Base-by-base conservation (phyloP, 1,140 invertebrate genomes). In the Drosophila pallidifrons region DNA sequence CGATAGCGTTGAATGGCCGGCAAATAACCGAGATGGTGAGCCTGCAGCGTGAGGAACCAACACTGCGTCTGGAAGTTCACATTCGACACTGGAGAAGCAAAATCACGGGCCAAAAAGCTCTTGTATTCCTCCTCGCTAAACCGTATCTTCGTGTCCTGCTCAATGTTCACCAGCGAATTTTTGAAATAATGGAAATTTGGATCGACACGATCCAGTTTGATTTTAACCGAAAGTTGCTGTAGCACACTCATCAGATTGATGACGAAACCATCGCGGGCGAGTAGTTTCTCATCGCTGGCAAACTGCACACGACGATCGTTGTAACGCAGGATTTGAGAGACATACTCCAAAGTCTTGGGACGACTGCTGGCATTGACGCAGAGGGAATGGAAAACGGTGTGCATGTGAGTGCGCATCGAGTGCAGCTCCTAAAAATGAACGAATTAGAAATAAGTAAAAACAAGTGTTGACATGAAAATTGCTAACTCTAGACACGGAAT, bases 31-130 rank as follows among this genome's bases (percentile, higher is more conserved):
- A 99, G 94, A 91, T 99, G 98, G 93, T 99, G 98, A 90, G 96
- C 97, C 91, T 98, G 97, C 10, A 99, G 94, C 0, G 98, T 99
- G 30, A 99, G 93, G 93, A 99, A 99, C 97, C 98, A 99, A 92
- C 98, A 99, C 78, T 99, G 97, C 0, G 98, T 99, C 28, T 97
- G 96, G 93, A 99, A 99, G 89, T 98, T 99, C 0, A 96, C 73
- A 52, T 76, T 79, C 25, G 73, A 57, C n/a, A 38, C 49, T 93
- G 85, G 69, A 5, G 61, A 7, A 20, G 58, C 8, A 5, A 85
- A 92, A 8, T 91, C 67, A 5, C 77, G 72, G 28, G 81, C 76
- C 45, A 96, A 82, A 96, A 97, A 99, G 43, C 96, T 95, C 11
- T 95, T 94, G 10, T 96, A 96, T 92, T 98, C 96, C 75, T 97